Conservation (phyloP, 2,113 vertebrate species). For the Reinhardtius hippoglossoides region DNA sequence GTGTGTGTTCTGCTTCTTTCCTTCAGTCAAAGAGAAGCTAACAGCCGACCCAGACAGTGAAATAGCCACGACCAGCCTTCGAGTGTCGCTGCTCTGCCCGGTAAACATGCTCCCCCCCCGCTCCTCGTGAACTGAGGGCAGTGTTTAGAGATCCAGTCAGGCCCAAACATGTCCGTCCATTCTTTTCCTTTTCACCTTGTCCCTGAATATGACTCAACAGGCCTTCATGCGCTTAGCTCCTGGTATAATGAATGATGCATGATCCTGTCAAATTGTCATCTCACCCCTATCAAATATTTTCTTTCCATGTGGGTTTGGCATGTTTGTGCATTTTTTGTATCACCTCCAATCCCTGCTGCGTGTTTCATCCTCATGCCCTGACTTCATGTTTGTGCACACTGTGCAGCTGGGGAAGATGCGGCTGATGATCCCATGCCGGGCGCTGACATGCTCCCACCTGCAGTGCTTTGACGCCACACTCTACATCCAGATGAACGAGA, state of each 20-base stretch:
- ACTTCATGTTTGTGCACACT: background rate
- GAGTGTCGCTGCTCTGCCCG: constrained; percentile 98
- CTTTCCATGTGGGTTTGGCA: constrained; percentile 44
- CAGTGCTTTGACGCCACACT: constrained; percentile 98
- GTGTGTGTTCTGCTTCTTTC: constrained; percentile 35
- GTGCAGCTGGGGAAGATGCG: constrained; percentile 97
- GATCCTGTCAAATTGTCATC: constrained; percentile 21
- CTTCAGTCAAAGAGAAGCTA: constrained; percentile 97
- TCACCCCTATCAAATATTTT: constrained; percentile 16
- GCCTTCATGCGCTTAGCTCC: background rate
- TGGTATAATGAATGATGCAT: background rate
- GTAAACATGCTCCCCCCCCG: constrained; percentile 80
- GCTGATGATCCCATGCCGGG: constrained; percentile 94
- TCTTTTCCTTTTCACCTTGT: constrained; percentile 1
- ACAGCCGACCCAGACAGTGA: constrained; percentile 99
- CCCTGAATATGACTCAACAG: constrained; percentile 17
- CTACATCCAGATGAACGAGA: constrained; percentile 99
- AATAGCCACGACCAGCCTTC: constrained; percentile 98
- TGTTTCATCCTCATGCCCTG: constrained; percentile 35
- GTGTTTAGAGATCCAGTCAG: constrained; percentile 18
- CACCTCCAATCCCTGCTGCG: background rate
- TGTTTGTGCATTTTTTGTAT: constrained; percentile 33
- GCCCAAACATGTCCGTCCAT: constrained; percentile 26
- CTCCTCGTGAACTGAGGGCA: background rate
- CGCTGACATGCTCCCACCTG: constrained; percentile 97